Evolutionary conservation across 2,888 invertebrate species (phyloP), one percentile per base, ranked within the genome.

Genomic region (Leptopilina syphax): DNA sequence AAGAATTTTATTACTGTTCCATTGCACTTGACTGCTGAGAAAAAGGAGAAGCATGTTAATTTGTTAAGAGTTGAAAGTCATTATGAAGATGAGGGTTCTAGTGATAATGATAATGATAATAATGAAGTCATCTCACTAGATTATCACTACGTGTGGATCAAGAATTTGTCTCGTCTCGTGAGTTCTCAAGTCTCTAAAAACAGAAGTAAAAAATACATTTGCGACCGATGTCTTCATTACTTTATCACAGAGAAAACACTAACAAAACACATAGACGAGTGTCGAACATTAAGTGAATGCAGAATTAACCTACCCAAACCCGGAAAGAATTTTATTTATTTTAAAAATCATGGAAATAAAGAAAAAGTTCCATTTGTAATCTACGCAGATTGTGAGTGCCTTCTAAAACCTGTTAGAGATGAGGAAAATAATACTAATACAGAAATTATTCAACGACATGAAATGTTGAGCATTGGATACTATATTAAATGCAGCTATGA

Each of bases 91-190:
- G 27, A 27, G 27, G 27, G 27, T 27, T 27, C 27, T 27, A 27
- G 27, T 27, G 27, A 27, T 27, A 27, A 27, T 27, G 34, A 34
- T 34, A 1, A 34, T 34, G 34, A 34, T 34, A 34, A 34, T 34
- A 34, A 34, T 34, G 3, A 41, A 41, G 66, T 54, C 54, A 54
- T 12, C 1, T 10, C 12, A 34, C 34, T 34, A 34, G 4, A 34
- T 34, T 34, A 34, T 34, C 34, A 34, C 34, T 34, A 34, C 4
- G 34, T 67, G 77, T 67, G 79, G 82, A 85, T 86, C 86, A 89
- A 86, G 88, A 88, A 86, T 89, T 90, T 73, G 13, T 78, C 50
- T 5, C 57, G 50, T 1, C 47, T 78, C 1, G 47, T 70, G 9
- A 63, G 24, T 13, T 47, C 10, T 5, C 78, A 78, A 44, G 8